Evolutionary conservation across 2,888 invertebrate genomes (phyloP).

Genomic region (Stramonita haemastoma): DNA sequence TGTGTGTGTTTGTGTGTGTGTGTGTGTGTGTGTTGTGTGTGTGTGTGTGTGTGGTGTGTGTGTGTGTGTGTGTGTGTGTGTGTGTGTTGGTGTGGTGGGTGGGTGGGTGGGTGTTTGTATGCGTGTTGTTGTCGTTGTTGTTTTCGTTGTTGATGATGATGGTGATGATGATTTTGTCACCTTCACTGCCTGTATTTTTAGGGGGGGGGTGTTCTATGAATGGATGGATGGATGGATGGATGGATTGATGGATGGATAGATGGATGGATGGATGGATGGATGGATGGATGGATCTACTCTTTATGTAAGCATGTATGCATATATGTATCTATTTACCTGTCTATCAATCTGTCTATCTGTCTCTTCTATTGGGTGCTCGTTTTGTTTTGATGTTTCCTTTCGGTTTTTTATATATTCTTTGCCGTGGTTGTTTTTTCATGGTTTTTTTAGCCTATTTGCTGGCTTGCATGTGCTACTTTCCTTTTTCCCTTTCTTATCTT

Average conservation of each 20-base stretch:
- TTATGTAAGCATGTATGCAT: no score
- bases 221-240: background rate
- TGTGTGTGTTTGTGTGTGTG: background rate
- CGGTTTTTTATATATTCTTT: background rate
- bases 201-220: background rate
- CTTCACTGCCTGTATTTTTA: background rate
- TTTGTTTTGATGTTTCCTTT: background rate
- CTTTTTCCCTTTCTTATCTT: background rate
- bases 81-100: background rate
- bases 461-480: background rate
- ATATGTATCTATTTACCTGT: background rate
- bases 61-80: no score
- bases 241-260: background rate
- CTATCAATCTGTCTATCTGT: background rate
- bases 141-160: no score
- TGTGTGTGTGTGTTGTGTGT: background rate
- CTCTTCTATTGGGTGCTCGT: background rate
- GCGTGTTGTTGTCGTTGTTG: background rate
- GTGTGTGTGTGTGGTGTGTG: background rate
- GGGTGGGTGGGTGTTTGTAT: background rate
- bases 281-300: no score
- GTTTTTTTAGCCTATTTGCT: background rate
- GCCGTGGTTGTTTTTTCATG: background rate
- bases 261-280: background rate
- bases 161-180: no score